Conservation (phyloP, 2,113 vertebrate genomes). For the Hoplias malabaricus region DNA sequence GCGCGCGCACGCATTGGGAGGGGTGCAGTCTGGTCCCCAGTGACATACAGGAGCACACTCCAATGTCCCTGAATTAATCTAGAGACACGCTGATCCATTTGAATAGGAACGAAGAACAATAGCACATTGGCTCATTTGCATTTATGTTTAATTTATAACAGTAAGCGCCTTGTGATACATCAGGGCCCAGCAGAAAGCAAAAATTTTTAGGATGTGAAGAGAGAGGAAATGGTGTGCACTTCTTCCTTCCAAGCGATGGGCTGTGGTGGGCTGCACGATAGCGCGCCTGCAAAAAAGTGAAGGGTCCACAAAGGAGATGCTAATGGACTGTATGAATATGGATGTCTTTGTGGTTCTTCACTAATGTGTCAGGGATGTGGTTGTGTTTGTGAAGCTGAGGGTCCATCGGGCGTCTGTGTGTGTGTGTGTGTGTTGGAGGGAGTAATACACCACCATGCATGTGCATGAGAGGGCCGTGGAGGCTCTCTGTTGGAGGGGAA, state of each 20-base stretch:
- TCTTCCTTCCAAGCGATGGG: neutral
- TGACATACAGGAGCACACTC: conserved; percentile 53
- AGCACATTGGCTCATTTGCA: conserved; percentile 77
- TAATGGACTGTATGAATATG: conserved; percentile 8
- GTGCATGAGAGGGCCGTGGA: conserved; percentile 61
- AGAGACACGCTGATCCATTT: conserved; percentile 76
- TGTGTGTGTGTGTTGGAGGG: conserved; percentile 29
- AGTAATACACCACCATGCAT: conserved; percentile 63
- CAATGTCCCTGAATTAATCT: conserved; percentile 77
- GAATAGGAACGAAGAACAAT: conserved; percentile 74
- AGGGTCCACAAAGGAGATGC: neutral
- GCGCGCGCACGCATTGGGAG: neutral
- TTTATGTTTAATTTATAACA: conserved; percentile 84
- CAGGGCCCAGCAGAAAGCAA: conserved; percentile 68
- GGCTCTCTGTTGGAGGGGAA: conserved; percentile 66
- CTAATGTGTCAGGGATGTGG: neutral
- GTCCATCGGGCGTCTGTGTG: conserved; percentile 64
- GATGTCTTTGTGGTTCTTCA: conserved; percentile 18
- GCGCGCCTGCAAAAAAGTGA: neutral
- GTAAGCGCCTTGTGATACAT: conserved; percentile 78
- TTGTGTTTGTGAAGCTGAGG: conserved; percentile 25
- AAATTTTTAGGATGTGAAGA: conserved; percentile 74
- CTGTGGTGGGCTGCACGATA: neutral
- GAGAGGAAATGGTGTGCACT: conserved; percentile 44
- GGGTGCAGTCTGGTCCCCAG: conserved; percentile 20